phyloP scores from a whole-genome alignment of 1,140 invertebrate genomes.

The Nautilus pompilius region DNA sequence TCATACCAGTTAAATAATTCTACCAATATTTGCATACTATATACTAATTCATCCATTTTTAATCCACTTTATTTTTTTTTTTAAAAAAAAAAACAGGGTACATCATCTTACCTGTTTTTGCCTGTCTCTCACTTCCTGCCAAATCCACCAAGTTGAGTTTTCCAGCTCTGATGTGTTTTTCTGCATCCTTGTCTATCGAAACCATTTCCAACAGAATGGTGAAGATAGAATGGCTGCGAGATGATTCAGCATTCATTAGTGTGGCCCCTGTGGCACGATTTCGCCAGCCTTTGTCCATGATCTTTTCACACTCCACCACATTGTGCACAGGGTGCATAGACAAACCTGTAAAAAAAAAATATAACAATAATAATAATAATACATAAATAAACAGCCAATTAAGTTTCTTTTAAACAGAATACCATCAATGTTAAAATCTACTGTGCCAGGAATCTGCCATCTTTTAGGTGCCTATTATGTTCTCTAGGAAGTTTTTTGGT shows the following conservation, averaged over 20 bases:
- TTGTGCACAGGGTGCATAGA: slow-evolving; percentile 74
- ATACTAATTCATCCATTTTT: no score
- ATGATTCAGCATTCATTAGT: slow-evolving; percentile 81
- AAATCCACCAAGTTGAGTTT: slow-evolving; percentile 74
- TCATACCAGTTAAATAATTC: no score
- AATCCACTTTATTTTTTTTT: no score
- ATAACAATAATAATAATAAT: not conserved
- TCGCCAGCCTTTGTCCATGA: slow-evolving; percentile 74
- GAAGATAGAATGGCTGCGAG: slow-evolving; percentile 85
- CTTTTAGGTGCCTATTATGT: no score
- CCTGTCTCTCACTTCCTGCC: slow-evolving; percentile 63
- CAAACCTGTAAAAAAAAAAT: slow-evolving; percentile 56
- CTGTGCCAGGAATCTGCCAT: no score
- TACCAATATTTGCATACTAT: no score
- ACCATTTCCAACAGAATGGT: slow-evolving; percentile 83
- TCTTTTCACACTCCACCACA: slow-evolving; percentile 68
- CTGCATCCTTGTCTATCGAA: slow-evolving; percentile 54
- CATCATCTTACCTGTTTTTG: slow-evolving; percentile 44
- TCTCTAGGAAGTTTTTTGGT: no score
- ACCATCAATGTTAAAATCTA: no score
- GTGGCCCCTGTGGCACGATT: slow-evolving; percentile 75
- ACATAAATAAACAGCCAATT: not conserved
- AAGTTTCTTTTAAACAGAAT: not conserved
- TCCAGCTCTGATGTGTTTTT: slow-evolving; percentile 61
- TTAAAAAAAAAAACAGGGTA: not conserved